These are phyloP conservation scores for Mormyrus proboscirostris DNA, from an alignment of 2,797 vertebrate genomes.

Conservation along the genomic window DNA sequence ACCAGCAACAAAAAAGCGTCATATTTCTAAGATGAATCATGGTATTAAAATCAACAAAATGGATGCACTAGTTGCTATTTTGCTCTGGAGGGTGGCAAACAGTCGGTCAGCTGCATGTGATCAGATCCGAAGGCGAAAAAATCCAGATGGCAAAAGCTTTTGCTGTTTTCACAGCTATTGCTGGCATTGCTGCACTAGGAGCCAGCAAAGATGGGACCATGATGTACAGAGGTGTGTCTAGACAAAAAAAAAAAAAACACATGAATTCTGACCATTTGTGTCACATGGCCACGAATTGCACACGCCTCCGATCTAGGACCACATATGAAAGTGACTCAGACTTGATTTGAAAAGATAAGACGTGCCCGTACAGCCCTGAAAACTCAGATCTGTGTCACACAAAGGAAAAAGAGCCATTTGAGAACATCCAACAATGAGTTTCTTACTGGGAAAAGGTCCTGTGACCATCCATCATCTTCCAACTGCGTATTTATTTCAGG, in stretches of 20 bases:
- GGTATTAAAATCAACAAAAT: not conserved
- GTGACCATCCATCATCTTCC: not conserved
- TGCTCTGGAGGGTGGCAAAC: not conserved
- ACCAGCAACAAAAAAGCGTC: not conserved
- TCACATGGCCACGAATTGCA: not conserved
- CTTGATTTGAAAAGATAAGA: not conserved
- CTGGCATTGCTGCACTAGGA: not conserved
- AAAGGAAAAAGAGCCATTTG: not conserved
- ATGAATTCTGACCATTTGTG: not conserved
- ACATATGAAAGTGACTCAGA: not conserved
- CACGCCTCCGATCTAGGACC: not conserved
- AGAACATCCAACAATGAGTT: not conserved
- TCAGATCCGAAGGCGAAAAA: not conserved
- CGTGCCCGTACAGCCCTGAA: not conserved
- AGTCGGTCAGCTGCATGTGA: not conserved
- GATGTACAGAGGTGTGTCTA: not conserved
- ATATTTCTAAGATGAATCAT: not conserved
- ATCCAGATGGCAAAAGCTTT: not conserved
- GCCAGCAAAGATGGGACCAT: not conserved
- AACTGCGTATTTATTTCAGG: not conserved
- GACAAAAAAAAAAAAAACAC: not conserved
- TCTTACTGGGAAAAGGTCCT: not conserved
- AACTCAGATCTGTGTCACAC: not conserved
- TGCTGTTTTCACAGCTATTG: not conserved
- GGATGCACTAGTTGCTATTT: not conserved